Conservation (phyloP, 2,113 vertebrate species). For the Cololabis saira region DNA sequence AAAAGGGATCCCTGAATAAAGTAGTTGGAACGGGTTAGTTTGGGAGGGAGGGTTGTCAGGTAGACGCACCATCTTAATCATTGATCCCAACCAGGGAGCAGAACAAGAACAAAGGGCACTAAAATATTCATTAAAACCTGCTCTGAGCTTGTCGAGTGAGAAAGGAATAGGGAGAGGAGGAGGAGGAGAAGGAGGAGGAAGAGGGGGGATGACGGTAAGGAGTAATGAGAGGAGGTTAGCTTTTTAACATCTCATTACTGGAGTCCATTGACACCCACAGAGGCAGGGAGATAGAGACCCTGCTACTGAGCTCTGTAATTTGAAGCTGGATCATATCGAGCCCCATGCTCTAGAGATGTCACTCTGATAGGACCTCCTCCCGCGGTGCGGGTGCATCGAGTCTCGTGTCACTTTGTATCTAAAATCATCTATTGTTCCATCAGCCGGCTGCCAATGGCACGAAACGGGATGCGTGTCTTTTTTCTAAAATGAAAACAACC, state of each 20-base stretch:
- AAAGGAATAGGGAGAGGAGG: constrained; percentile 32
- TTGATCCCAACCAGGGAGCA: constrained; percentile 69
- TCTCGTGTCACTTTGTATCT: constrained; percentile 27
- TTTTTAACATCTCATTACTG: constrained; percentile 75
- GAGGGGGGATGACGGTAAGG: constrained; percentile 30
- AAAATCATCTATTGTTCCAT: not conserved
- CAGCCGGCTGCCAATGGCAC: constrained; percentile 2
- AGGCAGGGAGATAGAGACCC: constrained; percentile 52
- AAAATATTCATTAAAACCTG: constrained; percentile 85
- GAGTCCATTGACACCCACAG: constrained; percentile 52
- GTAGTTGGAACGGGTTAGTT: constrained; percentile 12
- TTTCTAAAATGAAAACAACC: constrained; percentile 26
- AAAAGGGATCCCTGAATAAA: constrained; percentile 7
- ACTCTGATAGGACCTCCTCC: constrained; percentile 22
- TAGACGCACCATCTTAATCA: constrained; percentile 69
- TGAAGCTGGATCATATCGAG: constrained; percentile 51
- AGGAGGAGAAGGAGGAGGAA: not conserved
- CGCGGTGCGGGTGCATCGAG: not conserved
- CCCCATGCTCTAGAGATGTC: constrained; percentile 28
- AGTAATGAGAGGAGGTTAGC: constrained; percentile 71
- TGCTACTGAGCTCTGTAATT: constrained; percentile 51
- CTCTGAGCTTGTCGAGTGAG: constrained; percentile 65
- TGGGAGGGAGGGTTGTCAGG: constrained; percentile 31
- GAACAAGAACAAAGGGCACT: constrained; percentile 80
- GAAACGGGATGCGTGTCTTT: constrained; percentile 30